Conservation (phyloP, 2,888 invertebrate species). For the Diarsia rubi region DNA sequence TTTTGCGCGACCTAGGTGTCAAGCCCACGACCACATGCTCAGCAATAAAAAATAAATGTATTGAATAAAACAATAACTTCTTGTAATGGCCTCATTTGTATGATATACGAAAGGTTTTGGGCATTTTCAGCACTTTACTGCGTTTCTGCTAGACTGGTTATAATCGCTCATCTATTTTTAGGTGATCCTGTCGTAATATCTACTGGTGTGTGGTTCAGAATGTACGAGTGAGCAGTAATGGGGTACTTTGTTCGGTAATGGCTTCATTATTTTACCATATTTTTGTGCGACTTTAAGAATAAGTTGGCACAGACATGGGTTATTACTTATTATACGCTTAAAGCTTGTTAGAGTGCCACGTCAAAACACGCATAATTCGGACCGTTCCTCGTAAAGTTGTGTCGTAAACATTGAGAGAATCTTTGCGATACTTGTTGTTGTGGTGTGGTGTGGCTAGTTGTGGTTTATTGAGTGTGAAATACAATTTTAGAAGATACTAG, state of each 20-base stretch:
- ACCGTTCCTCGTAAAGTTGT: constrained; percentile 8
- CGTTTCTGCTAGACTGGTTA: constrained; percentile 31
- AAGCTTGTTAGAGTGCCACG: not conserved
- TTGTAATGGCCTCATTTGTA: constrained; percentile 18
- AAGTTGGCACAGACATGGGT: not conserved
- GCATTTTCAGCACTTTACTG: constrained; percentile 25
- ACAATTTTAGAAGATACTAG: not conserved
- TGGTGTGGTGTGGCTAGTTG: no score
- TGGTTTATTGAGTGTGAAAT: not conserved
- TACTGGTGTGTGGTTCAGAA: constrained; percentile 1
- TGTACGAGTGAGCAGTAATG: constrained; percentile 15
- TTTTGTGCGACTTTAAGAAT: not conserved
- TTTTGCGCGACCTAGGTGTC: no score
- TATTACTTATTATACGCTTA: not conserved
- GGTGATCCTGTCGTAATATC: not conserved
- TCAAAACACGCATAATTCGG: not conserved
- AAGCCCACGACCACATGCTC: no score
- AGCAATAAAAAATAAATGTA: not conserved
- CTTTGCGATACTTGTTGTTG: not conserved
- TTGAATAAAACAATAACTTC: constrained; percentile 17
- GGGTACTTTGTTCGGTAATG: constrained; percentile 16
- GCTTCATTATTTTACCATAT: constrained; percentile 12
- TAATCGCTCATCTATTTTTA: constrained; percentile 27
- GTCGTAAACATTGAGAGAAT: not conserved
- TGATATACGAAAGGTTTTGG: constrained; percentile 16